phyloP scores from a whole-genome alignment of 2,888 invertebrate species.

The Frankliniella intonsa region DNA sequence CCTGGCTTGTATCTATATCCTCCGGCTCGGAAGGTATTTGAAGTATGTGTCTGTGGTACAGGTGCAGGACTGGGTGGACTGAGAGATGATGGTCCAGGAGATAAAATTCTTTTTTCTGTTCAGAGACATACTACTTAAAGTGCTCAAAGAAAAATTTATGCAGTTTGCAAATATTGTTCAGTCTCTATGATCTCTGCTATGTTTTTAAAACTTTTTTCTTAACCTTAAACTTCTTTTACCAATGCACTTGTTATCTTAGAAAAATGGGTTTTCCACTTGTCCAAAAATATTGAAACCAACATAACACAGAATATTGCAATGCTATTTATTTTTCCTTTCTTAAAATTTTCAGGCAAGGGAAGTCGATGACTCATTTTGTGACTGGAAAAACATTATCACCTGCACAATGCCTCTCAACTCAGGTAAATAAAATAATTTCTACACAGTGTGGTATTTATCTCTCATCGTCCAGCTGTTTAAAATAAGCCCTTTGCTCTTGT shows the following conservation, averaged over 20 bases:
- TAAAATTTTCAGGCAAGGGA: neutral
- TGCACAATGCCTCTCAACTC: neutral
- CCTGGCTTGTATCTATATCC: too few species aligned
- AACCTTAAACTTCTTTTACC: neutral
- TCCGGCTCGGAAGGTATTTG: too few species aligned
- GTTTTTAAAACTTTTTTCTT: neutral
- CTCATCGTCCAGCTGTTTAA: neutral
- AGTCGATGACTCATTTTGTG: neutral
- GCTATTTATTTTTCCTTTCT: neutral
- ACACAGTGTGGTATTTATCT: neutral
- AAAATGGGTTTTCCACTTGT: neutral
- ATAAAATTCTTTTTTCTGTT: too few species aligned
- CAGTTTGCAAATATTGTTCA: neutral
- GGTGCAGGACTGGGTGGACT: too few species aligned
- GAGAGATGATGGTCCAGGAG: too few species aligned
- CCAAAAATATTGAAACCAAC: neutral
- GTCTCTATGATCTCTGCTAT: neutral
- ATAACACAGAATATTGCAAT: neutral
- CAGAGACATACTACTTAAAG: neutral
- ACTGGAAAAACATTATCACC: neutral
- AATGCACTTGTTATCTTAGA: neutral
- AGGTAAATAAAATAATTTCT: neutral
- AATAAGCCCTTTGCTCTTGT: constrained; percentile 29
- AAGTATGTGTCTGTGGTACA: too few species aligned
- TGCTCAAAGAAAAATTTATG: neutral